phyloP scores from a whole-genome alignment of 1,140 invertebrate species.

The Drosophila navojoa region DNA sequence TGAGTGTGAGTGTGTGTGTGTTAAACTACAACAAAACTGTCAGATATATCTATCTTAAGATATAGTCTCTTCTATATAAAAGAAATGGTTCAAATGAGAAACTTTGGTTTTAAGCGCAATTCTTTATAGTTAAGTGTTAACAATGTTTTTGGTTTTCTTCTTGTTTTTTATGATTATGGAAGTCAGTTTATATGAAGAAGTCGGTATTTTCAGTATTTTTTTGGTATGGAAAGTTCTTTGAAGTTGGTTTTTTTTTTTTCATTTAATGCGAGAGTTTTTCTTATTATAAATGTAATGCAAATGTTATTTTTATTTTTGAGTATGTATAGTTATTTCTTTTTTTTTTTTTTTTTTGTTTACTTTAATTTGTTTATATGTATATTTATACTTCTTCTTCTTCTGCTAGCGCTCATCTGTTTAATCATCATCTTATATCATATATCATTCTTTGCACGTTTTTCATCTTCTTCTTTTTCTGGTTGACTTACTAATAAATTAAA shows the following conservation, averaged over 20 bases:
- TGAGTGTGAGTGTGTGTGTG: constrained; percentile 2
- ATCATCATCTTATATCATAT: constrained; percentile 60
- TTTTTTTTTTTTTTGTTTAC: no score
- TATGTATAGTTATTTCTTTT: constrained; percentile 55
- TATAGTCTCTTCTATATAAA: constrained; percentile 1
- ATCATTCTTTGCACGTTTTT: constrained; percentile 61
- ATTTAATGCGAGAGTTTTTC: constrained; percentile 42
- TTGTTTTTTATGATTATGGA: constrained; percentile 72
- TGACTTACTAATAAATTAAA: constrained; percentile 80
- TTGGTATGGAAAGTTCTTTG: constrained; percentile 63
- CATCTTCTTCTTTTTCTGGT: constrained; percentile 33
- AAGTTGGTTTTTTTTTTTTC: constrained; percentile 26
- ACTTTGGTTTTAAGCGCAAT: constrained; percentile 66
- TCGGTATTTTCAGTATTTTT: constrained; percentile 46
- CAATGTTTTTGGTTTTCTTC: constrained; percentile 46
- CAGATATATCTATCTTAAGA: background rate
- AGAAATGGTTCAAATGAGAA: constrained; percentile 16
- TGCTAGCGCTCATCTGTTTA: constrained; percentile 25
- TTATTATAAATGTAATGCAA: constrained; percentile 51
- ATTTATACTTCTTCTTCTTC: constrained; percentile 31
- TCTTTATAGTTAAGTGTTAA: constrained; percentile 80
- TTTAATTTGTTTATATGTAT: constrained; percentile 47
- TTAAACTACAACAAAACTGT: background rate
- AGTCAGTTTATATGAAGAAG: constrained; percentile 76
- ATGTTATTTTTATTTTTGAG: constrained; percentile 23